Evolutionary conservation across 2,113 vertebrate species (phyloP).

Genomic region (Crotalus tigris): DNA sequence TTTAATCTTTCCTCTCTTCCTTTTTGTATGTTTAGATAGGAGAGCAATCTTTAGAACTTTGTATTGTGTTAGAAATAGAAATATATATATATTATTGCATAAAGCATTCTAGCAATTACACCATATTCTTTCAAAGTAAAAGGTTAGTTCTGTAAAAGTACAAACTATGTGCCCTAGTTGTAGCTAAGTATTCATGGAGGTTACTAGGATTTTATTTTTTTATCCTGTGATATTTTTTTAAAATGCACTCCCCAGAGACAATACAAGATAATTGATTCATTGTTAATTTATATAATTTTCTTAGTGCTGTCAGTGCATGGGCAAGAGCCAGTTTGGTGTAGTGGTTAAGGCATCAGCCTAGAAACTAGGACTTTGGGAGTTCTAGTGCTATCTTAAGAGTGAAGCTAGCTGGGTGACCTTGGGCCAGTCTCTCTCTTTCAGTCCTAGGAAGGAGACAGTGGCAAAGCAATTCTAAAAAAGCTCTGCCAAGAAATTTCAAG

Average conservation of each 20-base stretch:
- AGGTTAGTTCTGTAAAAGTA: slow-evolving; percentile 25
- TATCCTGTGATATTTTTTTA: not conserved
- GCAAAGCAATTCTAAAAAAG: too few species aligned
- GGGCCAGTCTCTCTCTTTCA: not conserved
- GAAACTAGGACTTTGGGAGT: not conserved
- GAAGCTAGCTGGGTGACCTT: not conserved
- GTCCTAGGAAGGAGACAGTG: too few species aligned
- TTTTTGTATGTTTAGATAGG: not conserved
- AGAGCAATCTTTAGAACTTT: not conserved
- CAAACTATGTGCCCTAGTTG: slow-evolving; percentile 20
- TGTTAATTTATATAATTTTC: slow-evolving; percentile 1
- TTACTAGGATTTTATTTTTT: not conserved
- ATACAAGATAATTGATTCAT: not conserved
- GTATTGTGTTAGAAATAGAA: not conserved
- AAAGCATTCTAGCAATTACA: slow-evolving; percentile 31
- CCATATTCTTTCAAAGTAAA: slow-evolving; percentile 40
- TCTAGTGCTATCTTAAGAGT: not conserved
- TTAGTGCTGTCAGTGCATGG: not conserved
- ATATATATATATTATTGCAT: not conserved
- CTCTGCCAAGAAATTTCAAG: too few species aligned
- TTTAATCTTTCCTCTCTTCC: rapidly evolving
- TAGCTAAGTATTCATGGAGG: not conserved
- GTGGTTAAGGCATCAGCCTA: not conserved
- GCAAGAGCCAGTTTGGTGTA: not conserved
- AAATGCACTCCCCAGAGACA: not conserved